phyloP scores from a whole-genome alignment of 2,888 invertebrate genomes.

The Andrena haemorrhoa region DNA sequence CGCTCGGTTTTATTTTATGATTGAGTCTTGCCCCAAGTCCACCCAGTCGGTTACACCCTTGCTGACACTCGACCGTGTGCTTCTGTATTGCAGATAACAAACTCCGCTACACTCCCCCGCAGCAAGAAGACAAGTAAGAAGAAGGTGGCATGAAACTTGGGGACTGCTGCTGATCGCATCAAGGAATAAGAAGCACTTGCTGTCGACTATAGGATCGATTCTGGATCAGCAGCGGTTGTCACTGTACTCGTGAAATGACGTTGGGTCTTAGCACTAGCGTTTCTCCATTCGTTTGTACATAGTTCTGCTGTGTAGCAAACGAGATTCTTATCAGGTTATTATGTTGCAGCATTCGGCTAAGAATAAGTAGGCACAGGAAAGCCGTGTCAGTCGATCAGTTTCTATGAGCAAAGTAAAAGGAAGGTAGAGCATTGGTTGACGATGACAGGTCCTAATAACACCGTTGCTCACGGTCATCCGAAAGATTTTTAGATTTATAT shows the following conservation, averaged over 20 bases:
- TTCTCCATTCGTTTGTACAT: slow-evolving; percentile 41
- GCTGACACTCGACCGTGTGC: slow-evolving; percentile 48
- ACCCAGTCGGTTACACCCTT: too few relatives aligned
- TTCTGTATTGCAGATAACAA: slow-evolving; percentile 88
- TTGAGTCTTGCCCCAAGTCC: background rate
- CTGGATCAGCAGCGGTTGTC: slow-evolving; percentile 62
- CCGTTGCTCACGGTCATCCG: slow-evolving; percentile 65
- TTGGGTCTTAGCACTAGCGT: slow-evolving; percentile 48
- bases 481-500: slow-evolving; percentile 18
- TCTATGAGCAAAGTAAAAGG: background rate
- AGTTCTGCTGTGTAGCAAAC: slow-evolving; percentile 20
- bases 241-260: slow-evolving; percentile 23
- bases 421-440: background rate
- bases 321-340: slow-evolving; percentile 19
- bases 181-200: slow-evolving; percentile 76
- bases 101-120: slow-evolving; percentile 90
- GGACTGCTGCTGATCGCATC: slow-evolving; percentile 76
- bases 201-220: slow-evolving; percentile 23
- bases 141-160: slow-evolving; percentile 85
- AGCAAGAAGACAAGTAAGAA: slow-evolving; percentile 91
- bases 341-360: slow-evolving; percentile 18
- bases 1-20: slow-evolving; percentile 11
- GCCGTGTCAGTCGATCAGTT: background rate
- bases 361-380: background rate
- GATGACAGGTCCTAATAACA: slow-evolving; percentile 43